Base-by-base conservation (phyloP, 2,113 vertebrate genomes). In the Zonotrichia leucophrys region DNA sequence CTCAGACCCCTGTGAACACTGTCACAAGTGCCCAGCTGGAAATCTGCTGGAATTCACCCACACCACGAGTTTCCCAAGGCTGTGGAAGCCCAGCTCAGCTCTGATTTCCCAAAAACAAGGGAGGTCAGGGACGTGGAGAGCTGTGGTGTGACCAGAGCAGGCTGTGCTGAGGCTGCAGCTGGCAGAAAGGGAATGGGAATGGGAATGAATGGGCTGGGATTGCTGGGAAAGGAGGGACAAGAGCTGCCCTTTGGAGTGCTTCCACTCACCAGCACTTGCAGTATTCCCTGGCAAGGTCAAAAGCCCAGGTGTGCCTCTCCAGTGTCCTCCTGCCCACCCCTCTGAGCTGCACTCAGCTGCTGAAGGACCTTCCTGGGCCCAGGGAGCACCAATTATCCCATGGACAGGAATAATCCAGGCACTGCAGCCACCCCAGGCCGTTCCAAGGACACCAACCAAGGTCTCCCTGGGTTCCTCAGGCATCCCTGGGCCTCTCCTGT, bases 231-330 rank as follows among this genome's bases (percentile, higher is more conserved):
- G 67, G 30, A 95, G 1, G 7, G 55, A 89, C 60, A 72, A 78
- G 69, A 84, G 87, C 49, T 82, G 66, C 56, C 21, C 77, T 67
- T 28, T 87, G 74, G 70, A 95, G 87, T 2, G 1, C 39, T 28
- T 64, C 81, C 66, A 41, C 82, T 82, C 77, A 76, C 16, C n/a
- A 46, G 62, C 74, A 21, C 25, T 81, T 11, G 6, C 35, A 63
- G 6, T 12, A 52, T 56, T 78, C 87, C 17, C 3, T 18, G 35
- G 52, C 19, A 95, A 96, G 81, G 95, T 91, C 92, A 96, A 96
- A 64, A 96, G 70, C 69, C 78, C 82, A 93, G 92, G 82, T 94
- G 92, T 84, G 47, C 87, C 30, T 67, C 7, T 0, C 22, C 9
- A 72, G 42, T 30, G 15, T 72, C 60, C 73, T 25, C 22, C 59